Evolutionary conservation across 2,888 invertebrate species (phyloP), one percentile per base, ranked within the genome.

Genomic region (Ochropacha duplaris): DNA sequence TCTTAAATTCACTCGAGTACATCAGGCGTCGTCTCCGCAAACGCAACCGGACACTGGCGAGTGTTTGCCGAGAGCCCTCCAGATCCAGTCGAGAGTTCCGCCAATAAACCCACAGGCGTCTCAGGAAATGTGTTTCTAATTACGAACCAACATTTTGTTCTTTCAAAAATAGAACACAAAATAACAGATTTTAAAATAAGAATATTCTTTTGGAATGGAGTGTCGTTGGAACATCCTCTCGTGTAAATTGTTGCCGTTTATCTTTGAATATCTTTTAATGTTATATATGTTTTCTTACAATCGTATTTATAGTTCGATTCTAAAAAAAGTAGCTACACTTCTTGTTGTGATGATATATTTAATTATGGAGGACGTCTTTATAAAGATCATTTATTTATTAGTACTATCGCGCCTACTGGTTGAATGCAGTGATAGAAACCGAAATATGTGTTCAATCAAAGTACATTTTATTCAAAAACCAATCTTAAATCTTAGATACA

Each of bases 11-110:
- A 4, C 26, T 28, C 26, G 54, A 44, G 26, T 44, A 44, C 50
- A 44, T 22, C 24, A 50, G 64, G 69, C 68, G 65, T 61, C 71
- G 65, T 61, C 69, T 71, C 60, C 56, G 66, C 58, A 72, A 69
- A 71, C 71, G 69, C 54, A 74, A 74, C 63, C 61, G 62, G 69
- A 74, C 62, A 74, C 75, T 19, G 16, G 44, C 58, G 36, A 54
- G 52, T 60, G 64, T 61, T 61, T 61, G 55, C 57, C 54, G 57
- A 59, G 62, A 22, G 50, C 54, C 54, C 55, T 64, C 57, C 44
- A 62, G 57, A 54, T 61, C 52, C 19, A 44, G 28, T 50, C 54
- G 55, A 72, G 68, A 55, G 66, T 56, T 64, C 16, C 49, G 56
- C 57, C 59, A 64, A 58, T 57, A 64, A 56, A 58, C 26, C 50